These are phyloP conservation scores for Microtus montanus DNA, from an alignment of 2,113 vertebrate species.

Conservation along the genomic window DNA sequence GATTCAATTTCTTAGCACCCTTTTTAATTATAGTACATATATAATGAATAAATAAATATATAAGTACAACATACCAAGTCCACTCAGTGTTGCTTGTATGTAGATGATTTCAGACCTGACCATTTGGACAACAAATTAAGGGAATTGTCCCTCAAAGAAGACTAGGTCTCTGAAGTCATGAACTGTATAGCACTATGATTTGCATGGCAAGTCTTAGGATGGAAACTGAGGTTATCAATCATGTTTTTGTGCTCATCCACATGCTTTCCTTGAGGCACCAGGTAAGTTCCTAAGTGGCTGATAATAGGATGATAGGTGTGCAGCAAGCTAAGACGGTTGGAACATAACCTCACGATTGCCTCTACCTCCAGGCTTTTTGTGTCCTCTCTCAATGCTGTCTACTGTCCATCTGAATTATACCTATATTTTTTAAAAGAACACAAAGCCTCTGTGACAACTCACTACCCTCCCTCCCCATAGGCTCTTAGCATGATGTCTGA, in stretches of 20 bases:
- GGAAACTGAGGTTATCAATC: not conserved
- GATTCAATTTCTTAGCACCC: not conserved
- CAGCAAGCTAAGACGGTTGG: not conserved
- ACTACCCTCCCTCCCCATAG: too few species aligned
- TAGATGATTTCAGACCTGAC: not conserved
- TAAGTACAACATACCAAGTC: not conserved
- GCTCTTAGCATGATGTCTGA: not conserved
- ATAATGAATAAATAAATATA: not conserved
- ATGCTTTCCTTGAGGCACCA: not conserved
- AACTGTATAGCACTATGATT: not conserved
- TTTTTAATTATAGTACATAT: not conserved
- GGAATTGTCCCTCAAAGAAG: not conserved
- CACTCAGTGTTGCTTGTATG: not conserved
- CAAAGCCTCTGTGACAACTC: not conserved
- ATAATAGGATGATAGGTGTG: not conserved
- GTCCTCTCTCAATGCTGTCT: not conserved
- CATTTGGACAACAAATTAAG: not conserved
- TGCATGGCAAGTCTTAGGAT: not conserved
- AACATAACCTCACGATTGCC: not conserved
- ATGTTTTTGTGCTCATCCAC: not conserved
- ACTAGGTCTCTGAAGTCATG: not conserved
- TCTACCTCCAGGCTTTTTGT: not conserved
- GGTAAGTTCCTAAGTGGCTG: not conserved
- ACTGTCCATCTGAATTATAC: not conserved
- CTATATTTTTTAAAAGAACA: not conserved